These are phyloP conservation scores for Heliothis subflexa DNA, from an alignment of 1,140 invertebrate species.

Conservation along the genomic window DNA sequence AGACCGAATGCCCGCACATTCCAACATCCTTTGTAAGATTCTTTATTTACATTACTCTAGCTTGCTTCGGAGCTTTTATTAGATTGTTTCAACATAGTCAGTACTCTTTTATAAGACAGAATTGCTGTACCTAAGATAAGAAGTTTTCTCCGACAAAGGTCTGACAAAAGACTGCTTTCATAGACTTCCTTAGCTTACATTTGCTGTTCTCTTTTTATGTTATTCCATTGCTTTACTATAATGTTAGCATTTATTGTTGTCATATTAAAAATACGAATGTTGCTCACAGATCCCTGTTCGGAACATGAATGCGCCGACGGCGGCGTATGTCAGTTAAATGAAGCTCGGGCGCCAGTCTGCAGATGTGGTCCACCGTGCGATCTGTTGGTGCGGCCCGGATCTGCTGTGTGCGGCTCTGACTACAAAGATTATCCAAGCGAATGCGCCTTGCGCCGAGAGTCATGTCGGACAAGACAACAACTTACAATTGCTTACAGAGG, in stretches of 20 bases:
- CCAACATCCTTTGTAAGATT: slow-evolving; percentile 75
- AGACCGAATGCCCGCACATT: slow-evolving; percentile 76
- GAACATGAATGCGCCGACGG: slow-evolving; percentile 91
- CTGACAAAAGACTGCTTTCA: slow-evolving; percentile 11
- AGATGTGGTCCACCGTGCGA: slow-evolving; percentile 92
- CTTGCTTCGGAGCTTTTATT: slow-evolving; percentile 73
- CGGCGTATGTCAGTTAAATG: slow-evolving; percentile 94
- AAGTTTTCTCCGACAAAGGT: slow-evolving; percentile 27
- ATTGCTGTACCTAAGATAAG: slow-evolving; percentile 19
- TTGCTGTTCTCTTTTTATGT: background rate
- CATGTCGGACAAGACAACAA: slow-evolving; percentile 90
- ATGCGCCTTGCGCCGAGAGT: slow-evolving; percentile 91
- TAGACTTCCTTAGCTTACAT: slow-evolving; percentile 11
- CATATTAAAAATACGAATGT: background rate
- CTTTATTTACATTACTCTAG: slow-evolving; percentile 75
- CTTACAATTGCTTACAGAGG: slow-evolving; percentile 93
- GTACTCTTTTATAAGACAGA: slow-evolving; percentile 33
- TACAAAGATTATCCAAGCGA: slow-evolving; percentile 95
- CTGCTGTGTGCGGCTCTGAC: slow-evolving; percentile 92
- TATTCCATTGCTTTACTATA: slow-evolving; percentile 11
- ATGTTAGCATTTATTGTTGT: background rate
- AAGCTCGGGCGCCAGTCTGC: slow-evolving; percentile 91
- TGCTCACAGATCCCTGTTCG: slow-evolving; percentile 92
- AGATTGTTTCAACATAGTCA: slow-evolving; percentile 63
- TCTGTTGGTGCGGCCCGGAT: slow-evolving; percentile 89